phyloP scores from a whole-genome alignment of 2,888 invertebrate genomes.

The Neelides folsomi region DNA sequence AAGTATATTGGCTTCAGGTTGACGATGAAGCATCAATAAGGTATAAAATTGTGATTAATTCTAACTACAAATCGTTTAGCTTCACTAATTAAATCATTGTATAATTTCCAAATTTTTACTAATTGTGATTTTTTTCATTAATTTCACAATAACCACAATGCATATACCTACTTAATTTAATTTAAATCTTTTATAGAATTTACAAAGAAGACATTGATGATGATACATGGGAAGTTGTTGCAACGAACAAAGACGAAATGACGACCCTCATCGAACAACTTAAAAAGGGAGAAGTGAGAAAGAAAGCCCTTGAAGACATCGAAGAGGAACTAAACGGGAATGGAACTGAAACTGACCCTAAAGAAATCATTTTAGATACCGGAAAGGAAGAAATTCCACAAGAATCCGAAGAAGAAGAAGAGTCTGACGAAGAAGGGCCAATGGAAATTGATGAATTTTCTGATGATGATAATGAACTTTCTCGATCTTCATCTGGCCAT shows the following conservation, averaged over 20 bases:
- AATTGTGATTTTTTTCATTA: too few species aligned
- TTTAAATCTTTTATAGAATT: constrained; percentile 49
- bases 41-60: too few species aligned
- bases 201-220: constrained; percentile 94
- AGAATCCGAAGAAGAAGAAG: constrained; percentile 32
- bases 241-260: constrained; percentile 70
- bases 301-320: constrained; percentile 8
- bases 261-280: constrained; percentile 62
- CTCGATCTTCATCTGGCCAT: too few species aligned
- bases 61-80: too few species aligned
- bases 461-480: constrained; percentile 16
- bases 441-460: constrained; percentile 31
- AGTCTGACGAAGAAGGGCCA: constrained; percentile 29
- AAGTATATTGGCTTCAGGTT: constrained; percentile 85
- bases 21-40: constrained; percentile 60
- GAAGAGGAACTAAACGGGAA: constrained; percentile 13
- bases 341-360: constrained; percentile 14
- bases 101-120: too few species aligned
- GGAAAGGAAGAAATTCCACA: constrained; percentile 35
- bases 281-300: constrained; percentile 3
- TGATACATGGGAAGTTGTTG: constrained; percentile 85
- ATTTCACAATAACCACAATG: too few species aligned
- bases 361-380: constrained; percentile 12
- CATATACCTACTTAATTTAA: too few species aligned
- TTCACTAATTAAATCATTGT: too few species aligned